Percentiles rank a stretch among this genome's conserved stretches.
These are phyloP conservation scores for Leguminivora glycinivorella DNA, from an alignment of 1,140 invertebrate species.

Conservation along the genomic window DNA sequence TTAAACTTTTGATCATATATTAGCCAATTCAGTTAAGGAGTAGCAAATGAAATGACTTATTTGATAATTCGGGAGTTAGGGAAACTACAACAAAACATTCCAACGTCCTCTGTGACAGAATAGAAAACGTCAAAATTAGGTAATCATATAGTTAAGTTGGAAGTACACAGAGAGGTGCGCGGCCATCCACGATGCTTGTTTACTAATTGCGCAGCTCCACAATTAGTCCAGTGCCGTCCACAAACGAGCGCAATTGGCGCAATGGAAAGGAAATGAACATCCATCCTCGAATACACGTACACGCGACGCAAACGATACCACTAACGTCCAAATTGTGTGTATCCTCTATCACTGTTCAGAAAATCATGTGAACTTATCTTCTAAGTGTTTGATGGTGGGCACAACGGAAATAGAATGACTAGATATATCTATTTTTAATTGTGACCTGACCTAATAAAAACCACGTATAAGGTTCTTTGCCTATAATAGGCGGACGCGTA, in stretches of 20 bases:
- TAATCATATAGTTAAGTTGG: not conserved
- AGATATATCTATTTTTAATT: not conserved
- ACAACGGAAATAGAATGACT: not conserved
- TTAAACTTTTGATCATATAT: too few species aligned
- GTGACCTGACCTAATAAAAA: not conserved
- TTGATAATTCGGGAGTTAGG: too few species aligned
- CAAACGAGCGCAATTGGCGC: slow-evolving; percentile 72
- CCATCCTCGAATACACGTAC: slow-evolving; percentile 47
- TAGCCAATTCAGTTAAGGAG: too few species aligned
- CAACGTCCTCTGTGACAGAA: too few species aligned
- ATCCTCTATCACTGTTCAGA: slow-evolving; percentile 1
- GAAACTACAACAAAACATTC: too few species aligned
- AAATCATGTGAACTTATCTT: not conserved
- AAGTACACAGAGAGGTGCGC: slow-evolving; percentile 47
- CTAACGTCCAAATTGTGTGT: not conserved
- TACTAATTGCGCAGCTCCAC: slow-evolving; percentile 63
- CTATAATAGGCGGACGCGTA: not conserved
- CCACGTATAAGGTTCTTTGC: not conserved
- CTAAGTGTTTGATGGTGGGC: not conserved
- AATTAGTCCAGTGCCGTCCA: slow-evolving; percentile 66
- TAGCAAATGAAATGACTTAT: too few species aligned
- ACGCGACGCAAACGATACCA: not conserved
- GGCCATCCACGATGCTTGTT: slow-evolving; percentile 45
- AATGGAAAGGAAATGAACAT: slow-evolving; percentile 69
- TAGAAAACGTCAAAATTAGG: too few species aligned